Percentiles rank a stretch among this genome's conserved stretches.
Evolutionary conservation across 2,888 invertebrate species (phyloP).

Genomic region (Xestoiulus laeticollis): DNA sequence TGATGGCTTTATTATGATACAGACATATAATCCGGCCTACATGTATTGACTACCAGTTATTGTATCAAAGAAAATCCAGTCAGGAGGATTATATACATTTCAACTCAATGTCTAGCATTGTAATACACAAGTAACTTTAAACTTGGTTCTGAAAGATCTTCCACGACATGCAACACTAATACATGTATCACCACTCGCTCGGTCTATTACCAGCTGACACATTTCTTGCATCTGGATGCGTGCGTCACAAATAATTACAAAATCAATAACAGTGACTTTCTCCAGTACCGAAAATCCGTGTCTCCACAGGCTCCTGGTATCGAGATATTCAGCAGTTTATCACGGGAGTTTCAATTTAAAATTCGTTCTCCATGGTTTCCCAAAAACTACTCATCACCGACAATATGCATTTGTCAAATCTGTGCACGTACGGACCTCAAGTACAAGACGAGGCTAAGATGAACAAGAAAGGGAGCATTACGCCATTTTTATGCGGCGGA

Average conservation of each 20-base stretch:
- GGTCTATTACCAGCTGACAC: background rate
- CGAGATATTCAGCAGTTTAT: background rate
- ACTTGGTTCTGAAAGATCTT: background rate
- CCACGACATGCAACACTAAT: background rate
- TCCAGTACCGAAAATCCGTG: background rate
- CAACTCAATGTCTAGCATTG: background rate
- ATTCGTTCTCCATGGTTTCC: background rate
- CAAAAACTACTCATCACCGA: background rate
- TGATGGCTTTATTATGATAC: too few relatives aligned
- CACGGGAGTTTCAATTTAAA: background rate
- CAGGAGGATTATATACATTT: background rate
- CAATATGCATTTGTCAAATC: background rate
- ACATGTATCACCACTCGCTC: background rate
- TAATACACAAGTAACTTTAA: background rate
- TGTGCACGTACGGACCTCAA: background rate
- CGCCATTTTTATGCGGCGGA: background rate
- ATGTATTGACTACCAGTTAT: too few relatives aligned
- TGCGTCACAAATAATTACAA: conserved; percentile 9
- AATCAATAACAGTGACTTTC: background rate
- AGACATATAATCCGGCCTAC: too few relatives aligned
- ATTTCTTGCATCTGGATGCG: background rate
- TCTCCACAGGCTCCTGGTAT: background rate
- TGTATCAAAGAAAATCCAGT: too few relatives aligned
- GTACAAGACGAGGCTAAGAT: background rate
- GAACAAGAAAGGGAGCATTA: background rate